These are phyloP conservation scores for Ophion costatus DNA, from an alignment of 2,888 invertebrate genomes.

Conservation along the genomic window DNA sequence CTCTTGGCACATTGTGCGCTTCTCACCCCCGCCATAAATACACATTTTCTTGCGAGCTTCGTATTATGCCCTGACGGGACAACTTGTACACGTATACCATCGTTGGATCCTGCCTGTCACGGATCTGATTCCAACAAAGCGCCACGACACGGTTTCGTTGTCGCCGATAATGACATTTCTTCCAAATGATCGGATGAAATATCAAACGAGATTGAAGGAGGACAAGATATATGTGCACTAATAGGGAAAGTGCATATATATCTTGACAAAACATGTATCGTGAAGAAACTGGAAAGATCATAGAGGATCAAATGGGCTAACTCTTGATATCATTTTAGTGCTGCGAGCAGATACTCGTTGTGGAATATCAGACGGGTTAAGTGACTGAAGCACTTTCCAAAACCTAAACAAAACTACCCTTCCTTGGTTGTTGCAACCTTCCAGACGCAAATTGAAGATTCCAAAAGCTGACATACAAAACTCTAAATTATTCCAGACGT, in stretches of 20 bases:
- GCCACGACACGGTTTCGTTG: slow-evolving; percentile 31
- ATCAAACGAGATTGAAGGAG: background rate
- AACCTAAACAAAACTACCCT: no score
- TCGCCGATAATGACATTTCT: background rate
- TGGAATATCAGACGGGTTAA: background rate
- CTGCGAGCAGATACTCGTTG: background rate
- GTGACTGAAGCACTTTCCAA: no score
- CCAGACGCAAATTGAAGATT: no score
- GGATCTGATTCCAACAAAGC: slow-evolving; percentile 42
- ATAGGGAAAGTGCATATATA: no score
- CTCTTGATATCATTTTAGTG: background rate
- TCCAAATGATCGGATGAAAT: background rate
- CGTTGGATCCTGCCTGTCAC: slow-evolving; percentile 35
- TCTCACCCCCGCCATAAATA: slow-evolving; percentile 70
- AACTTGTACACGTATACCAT: slow-evolving; percentile 34
- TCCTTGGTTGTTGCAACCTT: no score
- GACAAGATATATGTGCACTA: no score
- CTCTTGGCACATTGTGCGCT: slow-evolving; percentile 56
- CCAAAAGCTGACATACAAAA: no score
- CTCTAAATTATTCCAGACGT: no score
- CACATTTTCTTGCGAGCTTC: slow-evolving; percentile 63
- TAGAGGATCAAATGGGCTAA: no score
- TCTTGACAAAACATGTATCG: no score
- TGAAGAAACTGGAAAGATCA: no score
- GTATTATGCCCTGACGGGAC: slow-evolving; percentile 6